phyloP scores from a whole-genome alignment of 2,888 invertebrate genomes.

The Leptogaster cylindrica region DNA sequence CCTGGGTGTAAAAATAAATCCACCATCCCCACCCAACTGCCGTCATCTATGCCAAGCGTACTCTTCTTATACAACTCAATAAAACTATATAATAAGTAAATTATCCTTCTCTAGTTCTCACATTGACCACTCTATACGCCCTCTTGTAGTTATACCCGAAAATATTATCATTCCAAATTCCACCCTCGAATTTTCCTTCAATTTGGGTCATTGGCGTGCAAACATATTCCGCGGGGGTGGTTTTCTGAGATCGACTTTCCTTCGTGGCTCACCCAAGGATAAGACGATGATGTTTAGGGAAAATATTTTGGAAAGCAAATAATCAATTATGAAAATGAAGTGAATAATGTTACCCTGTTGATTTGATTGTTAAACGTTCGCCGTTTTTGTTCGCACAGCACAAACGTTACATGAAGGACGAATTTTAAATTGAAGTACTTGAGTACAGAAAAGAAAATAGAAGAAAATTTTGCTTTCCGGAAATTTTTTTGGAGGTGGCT shows the following conservation, averaged over 20 bases:
- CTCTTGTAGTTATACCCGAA: too few relatives aligned
- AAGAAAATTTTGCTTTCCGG: too few relatives aligned
- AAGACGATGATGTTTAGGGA: conserved; percentile 15
- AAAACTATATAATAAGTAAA: not conserved
- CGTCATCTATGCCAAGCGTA: not conserved
- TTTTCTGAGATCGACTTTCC: not conserved
- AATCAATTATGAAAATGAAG: conserved; percentile 38
- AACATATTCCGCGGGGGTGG: not conserved
- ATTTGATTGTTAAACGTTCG: conserved; percentile 25
- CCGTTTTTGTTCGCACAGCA: not conserved
- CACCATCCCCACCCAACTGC: not conserved
- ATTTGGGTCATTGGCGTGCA: conserved; percentile 28
- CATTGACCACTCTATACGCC: too few relatives aligned
- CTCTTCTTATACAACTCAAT: not conserved
- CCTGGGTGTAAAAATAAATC: too few relatives aligned
- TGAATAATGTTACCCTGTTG: conserved; percentile 34
- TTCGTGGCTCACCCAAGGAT: not conserved
- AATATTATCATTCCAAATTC: too few relatives aligned
- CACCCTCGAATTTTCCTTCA: conserved; percentile 4
- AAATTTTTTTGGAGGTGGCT: too few relatives aligned
- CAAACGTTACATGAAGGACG: too few relatives aligned
- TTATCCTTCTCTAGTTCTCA: too few relatives aligned
- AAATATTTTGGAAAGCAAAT: conserved; percentile 26
- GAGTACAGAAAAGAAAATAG: too few relatives aligned
- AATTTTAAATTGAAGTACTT: too few relatives aligned